Percentiles rank a stretch among this genome's conserved stretches.
Conservation (phyloP, 2,888 invertebrate species). For the Druceiella hillmani region DNA sequence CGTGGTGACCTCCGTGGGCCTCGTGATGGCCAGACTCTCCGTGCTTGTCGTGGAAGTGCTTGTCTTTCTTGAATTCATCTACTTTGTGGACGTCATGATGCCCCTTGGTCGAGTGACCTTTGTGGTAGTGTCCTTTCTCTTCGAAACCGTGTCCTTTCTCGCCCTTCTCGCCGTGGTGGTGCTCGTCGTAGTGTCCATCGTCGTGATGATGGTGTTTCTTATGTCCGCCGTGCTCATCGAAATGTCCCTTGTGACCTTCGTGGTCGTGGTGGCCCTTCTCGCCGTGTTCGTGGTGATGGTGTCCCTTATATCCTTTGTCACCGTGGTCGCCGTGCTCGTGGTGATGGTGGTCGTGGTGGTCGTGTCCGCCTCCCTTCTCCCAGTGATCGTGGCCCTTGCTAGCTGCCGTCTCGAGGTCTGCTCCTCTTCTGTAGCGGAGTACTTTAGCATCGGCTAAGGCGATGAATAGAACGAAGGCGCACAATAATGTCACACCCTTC, state of each 20-base stretch:
- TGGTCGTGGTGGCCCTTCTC: slow-evolving; percentile 68
- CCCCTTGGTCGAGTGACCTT: slow-evolving; percentile 79
- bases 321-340: slow-evolving; percentile 58
- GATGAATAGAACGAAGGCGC: no score
- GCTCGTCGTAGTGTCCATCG: slow-evolving; percentile 58
- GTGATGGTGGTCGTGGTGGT: slow-evolving; percentile 58
- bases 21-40: slow-evolving; percentile 73
- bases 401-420: slow-evolving; percentile 52
- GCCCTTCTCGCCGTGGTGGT: slow-evolving; percentile 59
- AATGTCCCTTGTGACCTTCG: slow-evolving; percentile 55
- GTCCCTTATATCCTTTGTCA: slow-evolving; percentile 63
- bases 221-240: slow-evolving; percentile 56
- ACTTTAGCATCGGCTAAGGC: slow-evolving; percentile 46
- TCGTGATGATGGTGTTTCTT: slow-evolving; percentile 61
- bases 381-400: slow-evolving; percentile 33
- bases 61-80: slow-evolving; percentile 79
- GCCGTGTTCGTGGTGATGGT: slow-evolving; percentile 60
- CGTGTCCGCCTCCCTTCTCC: slow-evolving; percentile 56
- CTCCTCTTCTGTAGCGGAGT: slow-evolving; percentile 40
- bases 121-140: slow-evolving; percentile 65
- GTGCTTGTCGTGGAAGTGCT: slow-evolving; percentile 79
- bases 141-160: slow-evolving; percentile 53
- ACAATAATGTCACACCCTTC: no score
- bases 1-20: slow-evolving; percentile 71
- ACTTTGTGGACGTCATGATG: slow-evolving; percentile 77